Evolutionary conservation across 2,797 vertebrate species (phyloP), one percentile per base, ranked within the genome.

Genomic region (Scolopax bukidnonensis): DNA sequence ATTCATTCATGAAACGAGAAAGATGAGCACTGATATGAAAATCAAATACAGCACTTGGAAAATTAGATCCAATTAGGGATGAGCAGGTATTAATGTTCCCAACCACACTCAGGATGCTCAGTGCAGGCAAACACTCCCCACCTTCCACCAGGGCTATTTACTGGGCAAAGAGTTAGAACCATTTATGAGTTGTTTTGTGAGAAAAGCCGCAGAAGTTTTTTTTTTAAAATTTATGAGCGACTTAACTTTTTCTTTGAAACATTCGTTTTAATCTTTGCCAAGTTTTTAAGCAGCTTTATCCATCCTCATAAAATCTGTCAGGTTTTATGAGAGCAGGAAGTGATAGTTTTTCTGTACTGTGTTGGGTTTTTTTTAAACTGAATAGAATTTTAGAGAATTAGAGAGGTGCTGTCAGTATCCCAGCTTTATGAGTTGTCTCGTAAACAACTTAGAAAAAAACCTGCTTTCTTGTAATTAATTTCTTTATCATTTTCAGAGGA

Each of bases 231-330:
- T 74, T 91, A 89, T 53, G 71, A 68, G 53, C 5, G 5, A 74
- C 76, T 90, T 80, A 86, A 91, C 60, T 59, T 87, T 93, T 90
- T 21, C 56, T 88, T 91, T 38, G 18, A 91, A 84, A 68, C 32
- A 67, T 77, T 86, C 2, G 2, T 74, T 69, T 84, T 74, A 67
- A 64, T 64, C 64, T 89, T 83, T 50, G 61, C 32, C 60, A 94
- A 83, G 50, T n/a, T 89, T 96, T 86, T 54, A 84, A 86, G 65
- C 9, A 30, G 18, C 78, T 94, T 87, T 84, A 76, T 80, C 61
- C 47, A 47, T 64, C 33, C 30, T 69, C 68, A 20, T 70, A 89
- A 91, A 92, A 87, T 47, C 48, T 76, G 73, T 51, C 32, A 83
- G 25, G 27, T 47, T 83, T 84, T 83, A 86, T 77, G 40, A 92